Evolutionary conservation across 2,113 vertebrate genomes (phyloP), one percentile per base, ranked within the genome.

Genomic region (Tenrec ecaudatus): DNA sequence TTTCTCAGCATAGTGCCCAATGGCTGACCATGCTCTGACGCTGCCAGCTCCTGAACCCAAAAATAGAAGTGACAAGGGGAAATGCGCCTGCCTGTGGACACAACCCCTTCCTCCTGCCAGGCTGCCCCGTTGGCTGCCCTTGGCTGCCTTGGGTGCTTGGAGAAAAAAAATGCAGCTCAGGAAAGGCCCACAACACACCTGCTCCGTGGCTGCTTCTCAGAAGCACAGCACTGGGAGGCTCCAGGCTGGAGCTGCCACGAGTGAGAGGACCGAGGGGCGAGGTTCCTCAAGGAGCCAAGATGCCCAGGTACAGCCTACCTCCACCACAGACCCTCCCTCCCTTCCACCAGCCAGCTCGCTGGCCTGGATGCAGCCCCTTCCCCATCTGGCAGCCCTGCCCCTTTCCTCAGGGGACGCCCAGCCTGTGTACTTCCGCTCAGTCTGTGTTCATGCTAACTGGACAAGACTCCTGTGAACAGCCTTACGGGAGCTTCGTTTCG

Each of bases 341-440:
- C 10, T 10, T 33, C 2, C 58, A 25, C 23, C 0, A 0, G 36
- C 69, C 33, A 17, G n/a, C 62, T 73, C 31, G 0, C 62, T 1
- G 22, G 43, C 69, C 27, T 58, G 0, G 8, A 1, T 14, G 31
- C 33, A 20, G 29, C 38, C 29, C 36, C 8, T 33, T 15, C 76
- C 27, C 82, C 25, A 15, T 19, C 19, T 3, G 14, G 43, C 8
- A 20, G 17, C 86, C 69, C 73, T 1, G 20, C 38, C 15, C n/a
- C 33, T 0, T 0, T 29, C 33, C 60, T 82, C 23, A 0, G 3
- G 23, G 60, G 40, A 33, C 4, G 3, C 0, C 1, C 1, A 16
- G 9, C 62, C 33, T 29, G 9, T 1, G 19, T 0, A 4, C 66
- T 53, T 53, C 47, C 47, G 47, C 17, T 73, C 38, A 0, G 5